Evolutionary conservation across 2,797 vertebrate species (phyloP).

Genomic region (Jordanella pulchra): DNA sequence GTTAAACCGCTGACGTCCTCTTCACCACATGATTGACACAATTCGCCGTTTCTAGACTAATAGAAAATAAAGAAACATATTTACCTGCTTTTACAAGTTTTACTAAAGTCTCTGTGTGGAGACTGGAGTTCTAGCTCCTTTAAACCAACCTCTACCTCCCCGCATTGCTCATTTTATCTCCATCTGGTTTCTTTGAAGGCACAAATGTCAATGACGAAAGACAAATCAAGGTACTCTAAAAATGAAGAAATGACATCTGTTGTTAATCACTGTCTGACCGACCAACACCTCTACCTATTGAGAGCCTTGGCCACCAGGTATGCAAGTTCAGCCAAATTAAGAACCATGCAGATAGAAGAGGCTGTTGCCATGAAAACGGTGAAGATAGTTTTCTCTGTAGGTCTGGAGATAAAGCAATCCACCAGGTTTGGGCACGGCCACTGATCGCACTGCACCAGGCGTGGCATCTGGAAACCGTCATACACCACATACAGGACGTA

Average conservation of each 20-base stretch:
- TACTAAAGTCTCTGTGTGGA: constrained; percentile 10
- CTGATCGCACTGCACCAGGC: constrained; percentile 76
- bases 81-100: constrained; percentile 8
- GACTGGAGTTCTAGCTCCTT: constrained; percentile 12
- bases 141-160: constrained; percentile 54
- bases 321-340: constrained; percentile 77
- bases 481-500: constrained; percentile 76
- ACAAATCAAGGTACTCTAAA: not conserved
- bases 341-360: constrained; percentile 76
- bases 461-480: constrained; percentile 75
- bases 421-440: constrained; percentile 81
- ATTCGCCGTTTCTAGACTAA: constrained; percentile 18
- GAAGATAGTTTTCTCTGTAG: constrained; percentile 81
- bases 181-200: constrained; percentile 33
- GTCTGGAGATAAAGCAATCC: constrained; percentile 80
- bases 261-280: constrained; percentile 38
- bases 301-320: constrained; percentile 75
- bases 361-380: constrained; percentile 78
- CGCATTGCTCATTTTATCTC: constrained; percentile 24
- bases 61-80: constrained; percentile 27
- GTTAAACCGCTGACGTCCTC: constrained; percentile 25
- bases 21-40: constrained; percentile 21
- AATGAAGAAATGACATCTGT: not conserved
- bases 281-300: constrained; percentile 56
- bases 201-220: not conserved